A percentile compares a stretch with the other conserved stretches of the same genome.
These are phyloP conservation scores for Sepiola atlantica DNA, from an alignment of 2,888 invertebrate genomes.

Conservation along the genomic window DNA sequence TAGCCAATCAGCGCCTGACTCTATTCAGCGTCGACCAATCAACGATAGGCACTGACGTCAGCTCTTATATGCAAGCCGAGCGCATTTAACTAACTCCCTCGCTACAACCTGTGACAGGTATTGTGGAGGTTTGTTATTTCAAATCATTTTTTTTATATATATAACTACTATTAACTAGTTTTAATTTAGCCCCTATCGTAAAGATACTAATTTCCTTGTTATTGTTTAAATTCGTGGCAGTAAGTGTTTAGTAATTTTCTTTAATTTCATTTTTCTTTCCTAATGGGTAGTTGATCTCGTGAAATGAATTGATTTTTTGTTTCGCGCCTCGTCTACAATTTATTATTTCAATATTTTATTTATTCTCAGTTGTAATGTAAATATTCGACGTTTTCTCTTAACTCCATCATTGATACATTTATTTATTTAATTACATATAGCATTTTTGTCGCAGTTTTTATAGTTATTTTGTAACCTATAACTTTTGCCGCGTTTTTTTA, in stretches of 20 bases:
- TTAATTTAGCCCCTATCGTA: neutral
- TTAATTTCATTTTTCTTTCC: neutral
- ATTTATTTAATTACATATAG: too few relatives aligned
- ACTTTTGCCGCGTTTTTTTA: neutral
- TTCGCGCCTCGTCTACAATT: neutral
- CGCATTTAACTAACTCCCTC: neutral
- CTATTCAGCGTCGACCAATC: neutral
- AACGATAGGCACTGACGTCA: neutral
- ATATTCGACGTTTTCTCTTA: neutral
- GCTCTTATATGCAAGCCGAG: conserved; percentile 20
- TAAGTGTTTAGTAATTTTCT: neutral
- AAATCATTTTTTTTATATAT: neutral
- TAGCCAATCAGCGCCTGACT: neutral
- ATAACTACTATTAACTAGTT: neutral
- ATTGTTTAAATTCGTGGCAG: neutral
- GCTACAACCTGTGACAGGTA: conserved; percentile 32
- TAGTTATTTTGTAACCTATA: neutral
- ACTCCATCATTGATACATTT: neutral
- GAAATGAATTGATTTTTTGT: neutral
- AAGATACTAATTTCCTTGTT: neutral
- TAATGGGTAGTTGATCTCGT: neutral
- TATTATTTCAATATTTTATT: neutral
- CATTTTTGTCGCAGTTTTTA: neutral
- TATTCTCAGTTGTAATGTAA: neutral
- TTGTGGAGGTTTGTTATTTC: conserved; percentile 32